Evolutionary conservation across 2,113 vertebrate genomes (phyloP), one percentile per base, ranked within the genome.

Genomic region (Brevimyrus niger): DNA sequence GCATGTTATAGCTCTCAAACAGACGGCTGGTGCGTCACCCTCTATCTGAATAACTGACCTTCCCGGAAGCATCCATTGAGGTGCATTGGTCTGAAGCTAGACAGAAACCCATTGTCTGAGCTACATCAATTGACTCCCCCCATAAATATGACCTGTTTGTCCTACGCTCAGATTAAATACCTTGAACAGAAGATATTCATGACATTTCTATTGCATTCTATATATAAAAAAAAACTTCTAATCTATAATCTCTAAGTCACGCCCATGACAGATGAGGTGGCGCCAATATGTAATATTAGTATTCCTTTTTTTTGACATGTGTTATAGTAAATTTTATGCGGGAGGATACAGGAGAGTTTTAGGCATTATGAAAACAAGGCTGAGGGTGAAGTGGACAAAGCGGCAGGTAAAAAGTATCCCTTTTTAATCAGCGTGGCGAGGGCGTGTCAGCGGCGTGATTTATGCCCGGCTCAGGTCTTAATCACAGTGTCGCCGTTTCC

Each of bases 391-490:
- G 35, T 46, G 21, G 50, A 73, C 47, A 88, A 88, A 88, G 38
- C 38, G 58, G 23, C 55, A 69, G 38, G 42, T 88, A 61, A 44
- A n/a, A 69, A 38, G 17, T 58, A 38, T 17, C 55, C 58, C 58
- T 21, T 46, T 23, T 73, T 48, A 88, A 80, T 76, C 38, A 86
- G 89, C 11, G n/a, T 17, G 8, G 83, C 1, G 38, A 4, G 89
- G 53, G 13, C 23, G 55, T 35, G 51, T 17, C 17, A 31, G 42
- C 2, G 3, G 15, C 0, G 55, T 88, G 42, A 84, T 90, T 87
- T 83, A 73, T 65, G 48, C 69, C 61, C 38, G 86, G 89, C 65
- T 17, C 27, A 38, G 69, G 58, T 65, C 86, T 90, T 86, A 90
- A 91, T 89, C 85, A 51, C 85, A 84, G 82, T 9, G 19, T 13